These are phyloP conservation scores for Rotaria magnacalcarata DNA, from an alignment of 2,888 invertebrate genomes.

Conservation along the genomic window DNA sequence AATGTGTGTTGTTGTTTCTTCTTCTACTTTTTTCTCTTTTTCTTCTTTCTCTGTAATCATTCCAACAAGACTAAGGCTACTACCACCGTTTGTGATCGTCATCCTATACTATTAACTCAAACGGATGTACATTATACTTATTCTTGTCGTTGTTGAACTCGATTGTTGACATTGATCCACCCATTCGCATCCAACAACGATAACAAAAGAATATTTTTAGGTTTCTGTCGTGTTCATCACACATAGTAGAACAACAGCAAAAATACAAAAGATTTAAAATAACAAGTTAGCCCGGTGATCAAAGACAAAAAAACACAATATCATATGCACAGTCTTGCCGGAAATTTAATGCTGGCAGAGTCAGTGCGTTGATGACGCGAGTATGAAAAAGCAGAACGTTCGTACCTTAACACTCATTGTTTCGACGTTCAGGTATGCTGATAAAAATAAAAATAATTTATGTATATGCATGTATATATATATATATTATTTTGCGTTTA, in stretches of 20 bases:
- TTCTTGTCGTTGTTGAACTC: neutral
- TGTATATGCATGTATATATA: too few relatives aligned
- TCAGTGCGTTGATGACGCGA: constrained; percentile 14
- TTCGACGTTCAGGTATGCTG: constrained; percentile 35
- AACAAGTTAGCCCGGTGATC: neutral
- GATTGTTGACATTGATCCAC: neutral
- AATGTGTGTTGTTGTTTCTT: neutral
- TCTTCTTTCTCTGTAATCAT: neutral
- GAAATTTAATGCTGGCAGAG: constrained; percentile 9
- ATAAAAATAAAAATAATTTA: too few relatives aligned
- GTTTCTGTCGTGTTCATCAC: neutral
- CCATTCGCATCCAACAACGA: neutral
- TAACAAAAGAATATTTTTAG: constrained; percentile 5
- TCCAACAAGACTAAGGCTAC: neutral
- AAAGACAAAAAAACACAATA: neutral
- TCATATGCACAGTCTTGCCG: neutral
- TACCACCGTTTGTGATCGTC: neutral
- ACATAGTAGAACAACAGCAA: neutral
- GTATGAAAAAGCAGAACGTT: constrained; percentile 47
- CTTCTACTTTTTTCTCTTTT: neutral
- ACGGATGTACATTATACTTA: neutral
- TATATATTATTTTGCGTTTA: neutral
- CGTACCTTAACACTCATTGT: constrained; percentile 46
- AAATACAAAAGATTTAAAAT: neutral
- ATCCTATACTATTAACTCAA: neutral